phyloP scores from a whole-genome alignment of 2,797 vertebrate species.

The Lacerta agilis region DNA sequence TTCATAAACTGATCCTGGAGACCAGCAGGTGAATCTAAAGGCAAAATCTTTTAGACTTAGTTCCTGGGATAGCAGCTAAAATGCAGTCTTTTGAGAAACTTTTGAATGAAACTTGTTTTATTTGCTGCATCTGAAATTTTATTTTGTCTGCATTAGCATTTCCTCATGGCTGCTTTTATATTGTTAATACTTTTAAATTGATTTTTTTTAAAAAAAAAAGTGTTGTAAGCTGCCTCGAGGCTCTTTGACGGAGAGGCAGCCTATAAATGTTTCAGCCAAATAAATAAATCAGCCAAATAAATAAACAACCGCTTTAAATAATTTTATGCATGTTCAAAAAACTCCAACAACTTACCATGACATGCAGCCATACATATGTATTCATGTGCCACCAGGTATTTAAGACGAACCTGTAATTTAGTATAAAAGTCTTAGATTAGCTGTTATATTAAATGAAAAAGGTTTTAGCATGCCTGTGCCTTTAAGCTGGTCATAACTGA shows the following conservation, averaged over 20 bases:
- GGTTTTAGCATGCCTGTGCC: neutral
- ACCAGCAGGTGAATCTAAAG: no score
- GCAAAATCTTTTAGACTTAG: no score
- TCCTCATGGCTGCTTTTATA: neutral
- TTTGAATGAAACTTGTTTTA: neutral
- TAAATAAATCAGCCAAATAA: neutral
- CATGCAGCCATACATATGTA: neutral
- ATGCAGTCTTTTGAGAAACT: neutral
- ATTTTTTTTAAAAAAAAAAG: neutral
- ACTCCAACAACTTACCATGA: neutral
- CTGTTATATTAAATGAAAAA: slow-evolving; percentile 16
- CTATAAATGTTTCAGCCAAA: neutral
- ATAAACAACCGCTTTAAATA: neutral
- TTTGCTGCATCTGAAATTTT: neutral
- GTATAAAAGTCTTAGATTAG: slow-evolving; percentile 27
- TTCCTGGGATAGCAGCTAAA: neutral
- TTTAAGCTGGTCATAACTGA: slow-evolving; percentile 3
- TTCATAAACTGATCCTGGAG: no score
- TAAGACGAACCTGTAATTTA: slow-evolving; percentile 41
- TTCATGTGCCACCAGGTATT: neutral
- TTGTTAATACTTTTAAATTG: neutral
- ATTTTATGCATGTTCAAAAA: neutral
- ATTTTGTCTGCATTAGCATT: neutral
- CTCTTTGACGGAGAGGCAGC: neutral
- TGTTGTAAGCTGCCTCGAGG: neutral